Percentiles rank a stretch among this genome's conserved stretches.
Evolutionary conservation across 2,113 vertebrate genomes (phyloP).

Genomic region (Gymnocephalus cernua): DNA sequence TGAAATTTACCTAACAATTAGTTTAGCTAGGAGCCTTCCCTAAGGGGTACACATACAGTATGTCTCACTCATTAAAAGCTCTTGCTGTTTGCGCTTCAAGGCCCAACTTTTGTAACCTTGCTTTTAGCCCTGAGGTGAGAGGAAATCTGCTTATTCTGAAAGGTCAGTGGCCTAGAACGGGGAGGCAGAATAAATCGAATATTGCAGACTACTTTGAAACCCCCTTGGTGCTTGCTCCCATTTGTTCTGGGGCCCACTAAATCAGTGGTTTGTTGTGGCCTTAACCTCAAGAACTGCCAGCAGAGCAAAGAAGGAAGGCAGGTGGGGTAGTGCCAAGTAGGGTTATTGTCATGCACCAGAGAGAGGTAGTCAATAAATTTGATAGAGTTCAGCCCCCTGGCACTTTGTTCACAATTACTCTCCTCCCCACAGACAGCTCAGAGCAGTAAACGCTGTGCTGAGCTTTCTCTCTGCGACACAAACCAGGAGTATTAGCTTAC

Average conservation of each 20-base stretch:
- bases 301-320: conserved; percentile 63
- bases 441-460: conserved; percentile 6
- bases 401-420: conserved; percentile 68
- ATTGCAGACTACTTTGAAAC: conserved; percentile 68
- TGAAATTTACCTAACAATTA: conserved; percentile 76
- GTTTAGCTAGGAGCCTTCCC: conserved; percentile 49
- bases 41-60: conserved; percentile 15
- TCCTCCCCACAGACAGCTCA: conserved; percentile 21
- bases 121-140: conserved; percentile 67
- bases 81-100: conserved; percentile 26
- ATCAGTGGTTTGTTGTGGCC: conserved; percentile 75
- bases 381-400: conserved; percentile 69
- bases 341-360: conserved; percentile 69
- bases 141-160: conserved; percentile 72
- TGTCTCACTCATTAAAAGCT: conserved; percentile 59
- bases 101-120: conserved; percentile 57
- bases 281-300: conserved; percentile 72
- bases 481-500: conserved; percentile 24
- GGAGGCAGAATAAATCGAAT: conserved; percentile 71
- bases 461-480: conserved; percentile 11
- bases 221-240: conserved; percentile 60
- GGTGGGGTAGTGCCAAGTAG: conserved; percentile 43
- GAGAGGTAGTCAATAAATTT: conserved; percentile 70
- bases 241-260: conserved; percentile 73
- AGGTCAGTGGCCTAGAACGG: conserved; percentile 72